Percentiles rank a stretch among this genome's conserved stretches.
phyloP scores from a whole-genome alignment of 1,140 invertebrate genomes.

The Solenopsis fugax region DNA sequence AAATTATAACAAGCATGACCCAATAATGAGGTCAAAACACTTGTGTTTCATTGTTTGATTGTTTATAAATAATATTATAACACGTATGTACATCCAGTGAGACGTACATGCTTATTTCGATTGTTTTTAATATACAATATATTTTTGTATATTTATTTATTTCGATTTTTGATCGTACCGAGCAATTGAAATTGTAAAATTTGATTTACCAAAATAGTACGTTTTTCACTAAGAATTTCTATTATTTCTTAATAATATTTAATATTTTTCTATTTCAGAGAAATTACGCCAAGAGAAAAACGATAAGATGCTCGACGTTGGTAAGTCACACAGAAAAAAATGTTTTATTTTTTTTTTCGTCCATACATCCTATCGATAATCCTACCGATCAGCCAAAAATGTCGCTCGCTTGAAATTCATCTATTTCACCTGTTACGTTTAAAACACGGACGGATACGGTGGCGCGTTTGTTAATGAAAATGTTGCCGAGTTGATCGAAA shows the following conservation, averaged over 20 bases:
- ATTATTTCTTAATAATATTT: not conserved
- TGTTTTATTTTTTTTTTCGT: not conserved
- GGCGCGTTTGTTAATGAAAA: conserved; percentile 31
- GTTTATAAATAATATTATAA: too few relatives aligned
- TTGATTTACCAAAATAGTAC: not conserved
- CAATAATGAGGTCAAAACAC: too few relatives aligned
- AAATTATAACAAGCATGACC: too few relatives aligned
- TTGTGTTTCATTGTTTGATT: too few relatives aligned
- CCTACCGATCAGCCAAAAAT: not conserved
- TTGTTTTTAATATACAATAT: too few relatives aligned
- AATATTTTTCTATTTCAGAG: conserved; percentile 66
- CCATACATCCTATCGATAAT: not conserved
- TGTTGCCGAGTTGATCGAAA: not conserved
- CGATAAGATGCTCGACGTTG: not conserved
- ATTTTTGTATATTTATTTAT: not conserved
- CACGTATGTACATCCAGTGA: too few relatives aligned
- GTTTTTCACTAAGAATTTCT: not conserved
- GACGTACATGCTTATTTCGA: too few relatives aligned
- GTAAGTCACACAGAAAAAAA: conserved; percentile 58
- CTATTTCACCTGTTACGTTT: conserved; percentile 24
- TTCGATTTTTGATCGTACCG: not conserved
- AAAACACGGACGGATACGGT: not conserved
- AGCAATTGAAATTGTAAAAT: conserved; percentile 16
- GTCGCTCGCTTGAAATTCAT: not conserved
- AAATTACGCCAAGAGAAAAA: not conserved